Conservation (phyloP, 1,140 invertebrate species). For the Halotydeus destructor region DNA sequence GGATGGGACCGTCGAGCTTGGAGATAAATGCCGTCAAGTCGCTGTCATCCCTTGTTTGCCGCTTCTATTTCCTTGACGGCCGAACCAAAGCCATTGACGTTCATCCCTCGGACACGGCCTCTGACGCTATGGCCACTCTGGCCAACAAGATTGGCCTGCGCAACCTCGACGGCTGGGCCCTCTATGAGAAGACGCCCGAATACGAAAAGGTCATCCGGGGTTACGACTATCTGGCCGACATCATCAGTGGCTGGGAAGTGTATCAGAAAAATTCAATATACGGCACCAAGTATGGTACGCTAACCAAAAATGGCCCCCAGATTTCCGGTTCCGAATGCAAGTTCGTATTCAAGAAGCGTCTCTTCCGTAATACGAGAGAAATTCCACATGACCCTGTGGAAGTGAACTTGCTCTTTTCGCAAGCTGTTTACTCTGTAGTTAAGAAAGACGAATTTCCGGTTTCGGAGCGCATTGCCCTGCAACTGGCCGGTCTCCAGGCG, state of each 20-base stretch:
- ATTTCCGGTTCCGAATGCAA: conserved; percentile 44
- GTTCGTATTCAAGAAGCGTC: conserved; percentile 72
- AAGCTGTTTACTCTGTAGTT: conserved; percentile 80
- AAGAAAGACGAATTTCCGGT: conserved; percentile 91
- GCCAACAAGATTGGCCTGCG: conserved; percentile 66
- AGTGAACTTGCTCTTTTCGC: conserved; percentile 79
- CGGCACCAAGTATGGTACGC: conserved; percentile 2
- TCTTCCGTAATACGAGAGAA: conserved; percentile 67
- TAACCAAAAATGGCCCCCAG: neutral
- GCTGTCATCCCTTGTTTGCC: conserved; percentile 72
- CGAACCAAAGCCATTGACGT: conserved; percentile 85
- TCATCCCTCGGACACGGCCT: conserved; percentile 76
- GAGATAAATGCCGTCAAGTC: conserved; percentile 80
- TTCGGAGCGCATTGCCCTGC: conserved; percentile 76
- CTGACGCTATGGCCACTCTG: conserved; percentile 63
- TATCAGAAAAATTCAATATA: conserved; percentile 8
- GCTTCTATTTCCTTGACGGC: conserved; percentile 86
- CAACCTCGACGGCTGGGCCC: conserved; percentile 74
- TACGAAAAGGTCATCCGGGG: conserved; percentile 75
- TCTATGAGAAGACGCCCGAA: conserved; percentile 53
- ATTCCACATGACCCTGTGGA: conserved; percentile 89
- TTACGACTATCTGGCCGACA: conserved; percentile 79
- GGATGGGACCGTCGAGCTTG: conserved; percentile 57
- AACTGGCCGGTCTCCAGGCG: conserved; percentile 75
- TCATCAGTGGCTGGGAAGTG: conserved; percentile 59